These are phyloP conservation scores for Lycocorax pyrrhopterus DNA, from an alignment of 2,113 vertebrate genomes.

Conservation along the genomic window DNA sequence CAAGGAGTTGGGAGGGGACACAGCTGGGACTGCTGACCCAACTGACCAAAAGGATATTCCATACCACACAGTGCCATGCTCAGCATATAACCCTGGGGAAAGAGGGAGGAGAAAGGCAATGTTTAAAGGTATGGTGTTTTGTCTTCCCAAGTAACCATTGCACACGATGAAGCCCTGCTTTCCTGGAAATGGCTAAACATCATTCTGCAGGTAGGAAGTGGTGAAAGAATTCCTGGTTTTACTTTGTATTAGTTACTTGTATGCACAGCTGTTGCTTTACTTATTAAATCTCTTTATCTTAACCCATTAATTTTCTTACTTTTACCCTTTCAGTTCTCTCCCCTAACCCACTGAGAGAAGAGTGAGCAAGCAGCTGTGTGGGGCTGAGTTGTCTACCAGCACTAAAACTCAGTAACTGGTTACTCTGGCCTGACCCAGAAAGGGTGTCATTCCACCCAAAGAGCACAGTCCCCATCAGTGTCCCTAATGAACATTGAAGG, in stretches of 20 bases:
- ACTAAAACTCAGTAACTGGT: background rate
- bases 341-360: accelerated
- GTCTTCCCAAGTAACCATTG: background rate
- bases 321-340: background rate
- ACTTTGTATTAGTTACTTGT: background rate
- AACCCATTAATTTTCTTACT: background rate
- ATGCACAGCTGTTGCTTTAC: background rate
- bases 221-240: background rate
- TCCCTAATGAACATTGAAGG: background rate
- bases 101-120: background rate
- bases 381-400: background rate
- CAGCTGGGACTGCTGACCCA: background rate
- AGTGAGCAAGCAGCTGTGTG: background rate
- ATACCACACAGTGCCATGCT: background rate
- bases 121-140: background rate
- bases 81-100: background rate
- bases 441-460: background rate
- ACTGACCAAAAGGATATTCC: background rate
- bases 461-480: background rate
- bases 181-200: background rate
- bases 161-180: background rate
- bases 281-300: background rate
- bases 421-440: background rate
- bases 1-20: background rate
- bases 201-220: background rate